phyloP scores from a whole-genome alignment of 2,797 vertebrate species.

The Oreonectes daqikongensis region DNA sequence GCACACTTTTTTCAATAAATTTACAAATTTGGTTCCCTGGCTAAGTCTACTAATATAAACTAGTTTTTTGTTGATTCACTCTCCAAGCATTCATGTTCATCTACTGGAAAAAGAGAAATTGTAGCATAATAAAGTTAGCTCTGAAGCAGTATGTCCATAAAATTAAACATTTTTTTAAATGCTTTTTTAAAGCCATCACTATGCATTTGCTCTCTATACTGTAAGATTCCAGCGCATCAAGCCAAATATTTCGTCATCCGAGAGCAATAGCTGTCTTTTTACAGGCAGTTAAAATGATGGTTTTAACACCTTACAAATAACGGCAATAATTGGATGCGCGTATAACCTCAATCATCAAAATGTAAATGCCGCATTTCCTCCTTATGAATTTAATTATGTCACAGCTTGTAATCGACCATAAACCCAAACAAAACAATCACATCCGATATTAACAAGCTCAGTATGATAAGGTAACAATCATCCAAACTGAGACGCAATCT shows the following conservation, averaged over 20 bases:
- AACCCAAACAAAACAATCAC: conserved; percentile 45
- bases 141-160: not conserved
- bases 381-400: conserved; percentile 55
- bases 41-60: too few species aligned
- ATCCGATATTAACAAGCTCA: conserved; percentile 51
- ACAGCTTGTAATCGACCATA: conserved; percentile 53
- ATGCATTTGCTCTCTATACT: not conserved
- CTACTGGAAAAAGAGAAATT: not conserved
- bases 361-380: conserved; percentile 19
- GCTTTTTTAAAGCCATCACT: too few species aligned
- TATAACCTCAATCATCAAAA: conserved; percentile 62
- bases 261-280: not conserved
- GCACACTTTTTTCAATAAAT: too few species aligned
- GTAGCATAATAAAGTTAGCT: not conserved
- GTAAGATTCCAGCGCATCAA: conserved; percentile 15
- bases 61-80: not conserved
- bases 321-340: conserved; percentile 66
- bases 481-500: conserved; percentile 58
- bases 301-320: conserved; percentile 51
- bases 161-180: not conserved
- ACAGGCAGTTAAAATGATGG: conserved; percentile 21
- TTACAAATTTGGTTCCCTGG: too few species aligned
- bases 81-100: not conserved
- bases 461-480: conserved; percentile 48
- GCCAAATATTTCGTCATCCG: not conserved